These are phyloP conservation scores for Trachelus stipa DNA, from an alignment of 2,888 invertebrate species.

Conservation along the genomic window DNA sequence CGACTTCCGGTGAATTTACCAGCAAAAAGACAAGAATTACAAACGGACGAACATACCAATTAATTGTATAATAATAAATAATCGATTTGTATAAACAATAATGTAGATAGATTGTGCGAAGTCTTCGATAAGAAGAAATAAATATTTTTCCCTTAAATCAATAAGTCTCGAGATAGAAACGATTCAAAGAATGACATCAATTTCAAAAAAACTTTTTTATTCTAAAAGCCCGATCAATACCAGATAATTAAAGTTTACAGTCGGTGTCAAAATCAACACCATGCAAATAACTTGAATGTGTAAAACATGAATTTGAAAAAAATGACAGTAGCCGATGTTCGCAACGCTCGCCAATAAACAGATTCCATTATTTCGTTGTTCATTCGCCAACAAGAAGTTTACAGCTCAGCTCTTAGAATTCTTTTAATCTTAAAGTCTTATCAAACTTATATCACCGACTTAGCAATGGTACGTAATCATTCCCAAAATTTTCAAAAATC, in stretches of 20 bases:
- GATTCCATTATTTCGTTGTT: conserved; percentile 17
- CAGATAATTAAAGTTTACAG: neutral
- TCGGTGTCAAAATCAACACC: neutral
- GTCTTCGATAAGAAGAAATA: neutral
- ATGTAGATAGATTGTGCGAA: neutral
- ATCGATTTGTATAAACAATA: neutral
- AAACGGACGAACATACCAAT: neutral
- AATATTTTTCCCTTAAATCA: neutral
- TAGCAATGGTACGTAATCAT: conserved; percentile 7
- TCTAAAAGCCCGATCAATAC: neutral
- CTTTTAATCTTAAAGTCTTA: conserved; percentile 12
- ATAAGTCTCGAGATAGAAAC: no score
- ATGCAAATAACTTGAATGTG: neutral
- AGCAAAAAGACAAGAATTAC: conserved; percentile 9
- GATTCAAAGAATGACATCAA: no score
- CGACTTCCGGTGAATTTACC: conserved; percentile 4
- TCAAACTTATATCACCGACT: conserved; percentile 2
- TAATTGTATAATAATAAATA: neutral
- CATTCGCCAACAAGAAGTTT: conserved; percentile 8
- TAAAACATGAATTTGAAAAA: neutral
- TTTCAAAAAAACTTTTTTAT: neutral
- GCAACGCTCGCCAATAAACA: conserved; percentile 16
- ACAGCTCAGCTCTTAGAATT: conserved; percentile 5
- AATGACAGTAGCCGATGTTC: neutral
- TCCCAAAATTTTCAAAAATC: neutral